Evolutionary conservation across 1,140 invertebrate genomes (phyloP).

Genomic region (Brachionus angularis): DNA sequence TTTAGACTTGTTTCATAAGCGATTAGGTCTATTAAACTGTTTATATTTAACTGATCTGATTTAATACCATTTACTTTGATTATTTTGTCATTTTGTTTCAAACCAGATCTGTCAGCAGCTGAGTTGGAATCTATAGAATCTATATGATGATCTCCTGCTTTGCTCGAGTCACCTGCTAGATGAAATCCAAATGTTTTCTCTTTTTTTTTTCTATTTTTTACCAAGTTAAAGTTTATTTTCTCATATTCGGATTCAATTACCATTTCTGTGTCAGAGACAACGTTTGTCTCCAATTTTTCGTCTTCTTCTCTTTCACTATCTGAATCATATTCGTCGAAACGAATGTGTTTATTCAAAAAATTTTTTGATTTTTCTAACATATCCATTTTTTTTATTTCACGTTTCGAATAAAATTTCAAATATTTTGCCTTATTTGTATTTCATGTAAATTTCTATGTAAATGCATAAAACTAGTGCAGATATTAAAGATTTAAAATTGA

Average conservation of each 20-base stretch:
- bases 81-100: slow-evolving; percentile 13
- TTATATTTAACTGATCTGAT: background rate
- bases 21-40: slow-evolving; percentile 13
- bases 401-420: too few relatives aligned
- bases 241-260: background rate
- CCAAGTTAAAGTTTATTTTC: slow-evolving; percentile 5
- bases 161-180: background rate
- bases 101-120: background rate
- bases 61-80: slow-evolving; percentile 22
- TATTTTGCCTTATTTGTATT: too few relatives aligned
- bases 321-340: slow-evolving; percentile 19
- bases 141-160: slow-evolving; percentile 12
- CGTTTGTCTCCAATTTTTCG: background rate
- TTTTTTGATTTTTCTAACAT: background rate
- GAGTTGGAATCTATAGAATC: slow-evolving; percentile 1
- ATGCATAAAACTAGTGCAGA: too few relatives aligned
- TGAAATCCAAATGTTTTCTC: slow-evolving; percentile 32
- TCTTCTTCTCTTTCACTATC: background rate
- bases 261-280: too few relatives aligned
- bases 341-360: slow-evolving; percentile 23
- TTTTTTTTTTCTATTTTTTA: slow-evolving; percentile 2
- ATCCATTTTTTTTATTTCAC: background rate
- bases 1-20: slow-evolving; percentile 21
- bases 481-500: too few relatives aligned
- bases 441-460: too few relatives aligned